Conservation (phyloP, 2,888 invertebrate species). For the Napeogenes sylphis region DNA sequence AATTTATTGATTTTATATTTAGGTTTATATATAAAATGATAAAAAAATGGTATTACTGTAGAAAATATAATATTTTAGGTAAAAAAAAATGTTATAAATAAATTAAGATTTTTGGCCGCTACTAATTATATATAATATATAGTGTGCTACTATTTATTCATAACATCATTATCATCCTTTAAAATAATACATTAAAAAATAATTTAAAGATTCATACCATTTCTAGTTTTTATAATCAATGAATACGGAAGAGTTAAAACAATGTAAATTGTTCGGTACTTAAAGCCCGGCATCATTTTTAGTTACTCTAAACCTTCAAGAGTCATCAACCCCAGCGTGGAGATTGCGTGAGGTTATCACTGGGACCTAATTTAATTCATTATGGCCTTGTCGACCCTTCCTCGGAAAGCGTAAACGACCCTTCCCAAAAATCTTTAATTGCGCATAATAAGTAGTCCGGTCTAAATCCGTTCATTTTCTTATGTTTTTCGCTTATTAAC, state of each 20-base stretch:
- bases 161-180: too few species aligned
- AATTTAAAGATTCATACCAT: too few species aligned
- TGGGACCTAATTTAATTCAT: slow-evolving; percentile 73
- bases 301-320: slow-evolving; percentile 39
- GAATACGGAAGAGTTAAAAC: too few species aligned
- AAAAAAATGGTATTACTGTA: background rate
- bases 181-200: too few species aligned
- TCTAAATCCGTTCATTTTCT: slow-evolving; percentile 42
- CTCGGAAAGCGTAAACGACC: slow-evolving; percentile 54
- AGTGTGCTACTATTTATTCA: too few species aligned
- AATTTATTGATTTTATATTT: background rate
- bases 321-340: slow-evolving; percentile 42
- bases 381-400: slow-evolving; percentile 67
- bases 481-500: slow-evolving; percentile 30
- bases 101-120: too few species aligned
- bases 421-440: slow-evolving; percentile 64
- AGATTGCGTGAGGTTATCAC: slow-evolving; percentile 71
- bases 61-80: too few species aligned
- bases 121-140: too few species aligned
- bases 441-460: slow-evolving; percentile 47
- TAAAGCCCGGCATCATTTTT: slow-evolving; percentile 32
- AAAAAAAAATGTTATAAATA: too few species aligned
- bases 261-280: too few species aligned
- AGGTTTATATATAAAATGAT: background rate
- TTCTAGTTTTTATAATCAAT: too few species aligned